Percentiles rank a stretch among this genome's conserved stretches.
Conservation (phyloP, 2,888 invertebrate species). For the Lasioglossum malachurum region DNA sequence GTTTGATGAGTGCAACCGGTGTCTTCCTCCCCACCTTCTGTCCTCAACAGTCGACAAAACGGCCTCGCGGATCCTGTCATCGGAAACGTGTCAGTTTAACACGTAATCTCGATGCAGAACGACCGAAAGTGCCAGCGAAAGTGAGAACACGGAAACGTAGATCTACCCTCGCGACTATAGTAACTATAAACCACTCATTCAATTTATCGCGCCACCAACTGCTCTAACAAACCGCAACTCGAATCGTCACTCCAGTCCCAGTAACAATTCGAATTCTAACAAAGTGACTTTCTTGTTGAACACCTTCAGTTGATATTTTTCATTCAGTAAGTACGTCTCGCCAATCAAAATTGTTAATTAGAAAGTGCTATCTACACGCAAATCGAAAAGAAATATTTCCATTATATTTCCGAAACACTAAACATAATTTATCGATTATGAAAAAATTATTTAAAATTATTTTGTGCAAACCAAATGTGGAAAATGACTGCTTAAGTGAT, state of each 20-base stretch:
- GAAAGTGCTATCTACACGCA: not conserved
- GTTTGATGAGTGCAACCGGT: conserved; percentile 84
- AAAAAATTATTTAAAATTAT: not conserved
- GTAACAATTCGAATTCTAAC: not conserved
- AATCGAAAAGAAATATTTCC: not conserved
- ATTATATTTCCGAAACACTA: not conserved
- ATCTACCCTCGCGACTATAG: not conserved
- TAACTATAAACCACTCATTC: not conserved
- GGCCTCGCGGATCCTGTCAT: conserved; percentile 79
- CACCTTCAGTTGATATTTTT: not conserved
- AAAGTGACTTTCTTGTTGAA: not conserved
- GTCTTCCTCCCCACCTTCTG: conserved; percentile 81
- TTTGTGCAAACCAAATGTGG: not conserved
- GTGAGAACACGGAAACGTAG: conserved; percentile 23
- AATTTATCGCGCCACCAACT: not conserved
- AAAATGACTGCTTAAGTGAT: not conserved
- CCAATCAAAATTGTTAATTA: not conserved
- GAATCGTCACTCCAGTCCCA: not conserved
- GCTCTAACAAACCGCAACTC: not conserved
- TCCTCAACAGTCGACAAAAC: conserved; percentile 75
- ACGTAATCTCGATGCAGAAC: conserved; percentile 81
- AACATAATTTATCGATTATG: not conserved
- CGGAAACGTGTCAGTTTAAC: conserved; percentile 82
- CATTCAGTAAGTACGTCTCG: not conserved
- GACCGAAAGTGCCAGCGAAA: conserved; percentile 63